These are phyloP conservation scores for Sebastes melanostomus DNA, from an alignment of 2,797 vertebrate species.

Conservation along the genomic window DNA sequence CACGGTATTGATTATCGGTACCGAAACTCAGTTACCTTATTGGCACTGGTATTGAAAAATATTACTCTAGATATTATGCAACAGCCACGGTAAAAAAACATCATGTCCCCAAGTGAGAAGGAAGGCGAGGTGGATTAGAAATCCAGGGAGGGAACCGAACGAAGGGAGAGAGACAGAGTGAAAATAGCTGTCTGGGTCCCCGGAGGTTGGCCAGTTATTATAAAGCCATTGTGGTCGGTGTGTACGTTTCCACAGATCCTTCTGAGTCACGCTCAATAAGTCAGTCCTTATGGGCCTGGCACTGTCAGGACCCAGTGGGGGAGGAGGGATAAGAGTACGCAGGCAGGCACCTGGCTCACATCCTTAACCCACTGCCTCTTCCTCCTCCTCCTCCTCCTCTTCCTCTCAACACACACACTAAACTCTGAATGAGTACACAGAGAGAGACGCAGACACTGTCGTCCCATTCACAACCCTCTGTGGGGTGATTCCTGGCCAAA, in stretches of 20 bases:
- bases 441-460: conserved; percentile 62
- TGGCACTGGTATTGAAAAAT: background rate
- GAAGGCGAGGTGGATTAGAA: conserved; percentile 55
- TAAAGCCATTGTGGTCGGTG: conserved; percentile 78
- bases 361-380: conserved; percentile 64
- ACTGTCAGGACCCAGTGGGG: conserved; percentile 46
- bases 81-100: conserved; percentile 13
- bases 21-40: background rate
- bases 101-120: conserved; percentile 32
- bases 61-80: conserved; percentile 26
- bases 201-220: conserved; percentile 77
- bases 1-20: background rate
- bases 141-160: conserved; percentile 54
- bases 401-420: conserved; percentile 47
- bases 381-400: conserved; percentile 40
- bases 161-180: conserved; percentile 69
- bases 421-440: conserved; percentile 45
- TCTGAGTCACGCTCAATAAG: conserved; percentile 77
- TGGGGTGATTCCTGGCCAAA: conserved; percentile 71
- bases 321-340: conserved; percentile 51
- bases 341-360: conserved; percentile 71
- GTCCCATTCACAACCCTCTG: conserved; percentile 67
- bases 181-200: conserved; percentile 78
- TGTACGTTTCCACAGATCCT: conserved; percentile 74
- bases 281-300: conserved; percentile 74